Evolutionary conservation across 2,888 invertebrate species (phyloP).

Genomic region (Graphium colonna): DNA sequence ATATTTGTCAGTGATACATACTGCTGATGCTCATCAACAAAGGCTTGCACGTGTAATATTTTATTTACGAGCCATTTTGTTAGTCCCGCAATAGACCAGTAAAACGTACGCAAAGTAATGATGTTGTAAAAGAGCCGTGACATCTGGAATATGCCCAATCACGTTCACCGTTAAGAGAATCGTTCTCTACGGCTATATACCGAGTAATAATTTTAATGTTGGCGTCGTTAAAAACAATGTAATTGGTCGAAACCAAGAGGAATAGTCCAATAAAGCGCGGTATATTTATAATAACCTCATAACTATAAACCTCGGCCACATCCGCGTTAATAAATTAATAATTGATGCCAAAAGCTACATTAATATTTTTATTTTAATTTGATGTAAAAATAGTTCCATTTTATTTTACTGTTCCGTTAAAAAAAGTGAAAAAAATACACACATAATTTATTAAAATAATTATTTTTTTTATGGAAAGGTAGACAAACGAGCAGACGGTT

Average conservation of each 20-base stretch:
- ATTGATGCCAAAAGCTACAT: slow-evolving; percentile 25
- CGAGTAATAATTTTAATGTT: slow-evolving; percentile 40
- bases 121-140: slow-evolving; percentile 17
- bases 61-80: slow-evolving; percentile 2
- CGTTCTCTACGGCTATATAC: slow-evolving; percentile 25
- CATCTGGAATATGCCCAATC: slow-evolving; percentile 20
- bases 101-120: slow-evolving; percentile 7
- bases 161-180: slow-evolving; percentile 29
- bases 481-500: too few species aligned
- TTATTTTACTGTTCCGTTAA: background rate
- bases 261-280: slow-evolving; percentile 42
- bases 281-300: slow-evolving; percentile 42
- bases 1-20: too few species aligned
- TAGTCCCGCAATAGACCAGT: background rate
- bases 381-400: too few species aligned
- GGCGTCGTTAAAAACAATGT: slow-evolving; percentile 54
- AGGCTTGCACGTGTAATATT: background rate
- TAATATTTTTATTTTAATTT: too few species aligned
- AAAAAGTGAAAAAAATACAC: background rate
- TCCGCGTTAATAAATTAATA: slow-evolving; percentile 36
- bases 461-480: too few species aligned
- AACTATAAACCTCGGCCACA: slow-evolving; percentile 36
- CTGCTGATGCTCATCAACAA: background rate
- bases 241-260: slow-evolving; percentile 41
- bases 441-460: background rate